Evolutionary conservation across 2,113 vertebrate genomes (phyloP).

Genomic region (Protobothrops flavoviridis): DNA sequence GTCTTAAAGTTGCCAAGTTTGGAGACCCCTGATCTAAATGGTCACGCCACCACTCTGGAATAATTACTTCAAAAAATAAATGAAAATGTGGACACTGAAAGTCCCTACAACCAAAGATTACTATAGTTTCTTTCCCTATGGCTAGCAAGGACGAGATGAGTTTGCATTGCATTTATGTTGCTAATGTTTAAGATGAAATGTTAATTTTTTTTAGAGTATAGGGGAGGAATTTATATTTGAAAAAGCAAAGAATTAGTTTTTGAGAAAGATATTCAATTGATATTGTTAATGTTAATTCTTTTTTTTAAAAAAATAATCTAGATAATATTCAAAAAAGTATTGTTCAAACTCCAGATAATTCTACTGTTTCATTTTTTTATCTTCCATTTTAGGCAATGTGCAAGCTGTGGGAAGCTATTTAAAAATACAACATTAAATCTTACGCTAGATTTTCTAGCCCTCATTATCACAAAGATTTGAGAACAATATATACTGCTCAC

Average conservation of each 20-base stretch:
- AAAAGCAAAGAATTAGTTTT: neutral
- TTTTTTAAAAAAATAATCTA: no score
- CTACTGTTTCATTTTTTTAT: neutral
- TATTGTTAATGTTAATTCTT: neutral
- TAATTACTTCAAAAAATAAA: neutral
- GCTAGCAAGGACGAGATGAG: no score
- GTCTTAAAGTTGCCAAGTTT: no score
- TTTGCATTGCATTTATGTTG: neutral
- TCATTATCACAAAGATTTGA: neutral
- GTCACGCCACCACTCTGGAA: neutral
- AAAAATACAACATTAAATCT: neutral
- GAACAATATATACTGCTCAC: neutral
- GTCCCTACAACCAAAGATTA: neutral
- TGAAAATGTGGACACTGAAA: neutral
- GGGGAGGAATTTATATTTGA: no score
- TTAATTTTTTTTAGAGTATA: neutral
- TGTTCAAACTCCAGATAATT: neutral
- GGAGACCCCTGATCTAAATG: no score
- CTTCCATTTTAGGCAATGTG: neutral
- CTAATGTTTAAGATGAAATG: neutral
- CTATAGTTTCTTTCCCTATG: neutral
- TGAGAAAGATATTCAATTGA: neutral
- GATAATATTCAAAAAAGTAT: neutral
- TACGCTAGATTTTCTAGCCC: neutral
- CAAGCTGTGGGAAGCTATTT: neutral